phyloP scores from a whole-genome alignment of 23 tunicate genomes.

The Oikopleura vanhoeffeni region DNA sequence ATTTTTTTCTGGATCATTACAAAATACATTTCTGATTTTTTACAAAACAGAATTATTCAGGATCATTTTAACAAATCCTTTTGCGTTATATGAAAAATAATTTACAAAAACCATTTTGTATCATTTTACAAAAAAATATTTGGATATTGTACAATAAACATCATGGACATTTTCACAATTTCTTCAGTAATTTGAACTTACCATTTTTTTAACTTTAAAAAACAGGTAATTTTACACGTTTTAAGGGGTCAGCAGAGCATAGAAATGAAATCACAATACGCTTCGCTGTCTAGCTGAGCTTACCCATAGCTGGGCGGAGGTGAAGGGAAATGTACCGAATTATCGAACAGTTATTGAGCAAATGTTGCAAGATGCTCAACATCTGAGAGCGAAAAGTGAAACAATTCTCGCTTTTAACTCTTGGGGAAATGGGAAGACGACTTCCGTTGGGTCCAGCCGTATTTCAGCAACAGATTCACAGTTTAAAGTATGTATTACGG shows the following conservation, averaged over 20 bases:
- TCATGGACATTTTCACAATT: too few species aligned
- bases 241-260: not conserved
- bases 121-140: too few species aligned
- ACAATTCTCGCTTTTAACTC: constrained; percentile 41
- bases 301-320: constrained; percentile 4
- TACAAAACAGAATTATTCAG: too few species aligned
- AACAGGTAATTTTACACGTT: not conserved
- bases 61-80: too few species aligned
- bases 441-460: constrained; percentile 31
- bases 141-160: too few species aligned
- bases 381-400: too few species aligned
- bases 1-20: too few species aligned
- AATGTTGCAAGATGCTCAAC: constrained; percentile 42
- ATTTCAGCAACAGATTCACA: not conserved
- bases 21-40: too few species aligned
- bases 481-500: not conserved
- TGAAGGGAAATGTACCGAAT: not conserved
- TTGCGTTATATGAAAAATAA: too few species aligned
- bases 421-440: constrained; percentile 74
- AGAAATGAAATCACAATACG: not conserved
- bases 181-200: too few species aligned
- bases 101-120: too few species aligned
- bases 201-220: not conserved
- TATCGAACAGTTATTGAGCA: constrained; percentile 29
- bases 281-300: not conserved